Evolutionary conservation across 2,113 vertebrate species (phyloP).

Genomic region (Ciconia stormi): DNA sequence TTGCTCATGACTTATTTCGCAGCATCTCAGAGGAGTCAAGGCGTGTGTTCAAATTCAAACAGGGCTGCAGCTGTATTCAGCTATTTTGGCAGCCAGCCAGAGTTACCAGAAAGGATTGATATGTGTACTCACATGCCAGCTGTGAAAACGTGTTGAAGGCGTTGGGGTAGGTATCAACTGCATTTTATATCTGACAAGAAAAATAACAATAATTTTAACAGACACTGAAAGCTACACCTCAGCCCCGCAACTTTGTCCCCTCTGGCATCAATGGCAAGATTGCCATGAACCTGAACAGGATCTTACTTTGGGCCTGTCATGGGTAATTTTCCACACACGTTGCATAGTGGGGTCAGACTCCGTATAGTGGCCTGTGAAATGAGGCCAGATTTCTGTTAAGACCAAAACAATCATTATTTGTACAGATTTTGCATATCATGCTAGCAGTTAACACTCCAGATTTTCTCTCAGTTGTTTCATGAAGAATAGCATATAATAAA

Average conservation of each 20-base stretch:
- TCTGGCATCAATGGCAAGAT: neutral
- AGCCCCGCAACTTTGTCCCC: neutral
- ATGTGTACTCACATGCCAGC: neutral
- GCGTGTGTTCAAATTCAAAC: neutral
- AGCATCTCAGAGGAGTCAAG: neutral
- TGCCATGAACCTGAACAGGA: neutral
- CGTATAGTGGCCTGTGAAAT: neutral
- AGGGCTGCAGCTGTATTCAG: neutral
- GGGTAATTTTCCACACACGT: accelerated
- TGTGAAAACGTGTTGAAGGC: neutral
- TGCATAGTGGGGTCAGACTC: neutral
- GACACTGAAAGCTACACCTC: neutral
- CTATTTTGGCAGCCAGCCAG: neutral
- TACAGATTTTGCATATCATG: neutral
- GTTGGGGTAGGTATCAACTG: neutral
- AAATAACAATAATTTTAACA: neutral
- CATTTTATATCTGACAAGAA: neutral
- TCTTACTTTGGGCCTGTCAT: neutral
- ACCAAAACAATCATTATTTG: neutral
- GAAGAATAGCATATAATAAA: neutral
- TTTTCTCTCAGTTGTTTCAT: neutral
- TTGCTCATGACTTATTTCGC: neutral
- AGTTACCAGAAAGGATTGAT: neutral
- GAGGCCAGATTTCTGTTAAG: neutral
- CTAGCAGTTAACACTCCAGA: neutral